Conservation (phyloP, 2,113 vertebrate genomes). For the Nestor notabilis region DNA sequence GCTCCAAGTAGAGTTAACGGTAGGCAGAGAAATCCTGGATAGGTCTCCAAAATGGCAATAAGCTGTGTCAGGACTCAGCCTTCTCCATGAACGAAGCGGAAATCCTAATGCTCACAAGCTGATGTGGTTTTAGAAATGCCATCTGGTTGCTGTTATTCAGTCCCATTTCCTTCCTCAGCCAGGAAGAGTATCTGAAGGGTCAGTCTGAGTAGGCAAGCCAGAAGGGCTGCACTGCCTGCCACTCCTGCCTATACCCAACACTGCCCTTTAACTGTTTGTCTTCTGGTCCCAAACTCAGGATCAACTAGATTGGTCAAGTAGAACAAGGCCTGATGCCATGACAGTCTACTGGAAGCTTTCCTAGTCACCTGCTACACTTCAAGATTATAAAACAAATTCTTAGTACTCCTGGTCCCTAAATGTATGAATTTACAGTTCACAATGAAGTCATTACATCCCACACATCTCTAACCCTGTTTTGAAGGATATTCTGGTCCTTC, state of each 20-base stretch:
- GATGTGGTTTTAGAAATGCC: not conserved
- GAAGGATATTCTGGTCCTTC: not conserved
- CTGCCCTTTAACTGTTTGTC: no score
- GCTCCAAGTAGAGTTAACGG: not conserved
- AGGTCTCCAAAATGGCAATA: not conserved
- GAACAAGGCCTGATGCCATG: not conserved
- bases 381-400: not conserved
- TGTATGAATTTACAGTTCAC: not conserved
- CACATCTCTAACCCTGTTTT: not conserved
- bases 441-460: not conserved
- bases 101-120: not conserved
- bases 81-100: not conserved
- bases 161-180: not conserved
- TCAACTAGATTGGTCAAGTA: not conserved
- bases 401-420: not conserved
- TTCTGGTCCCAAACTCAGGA: not conserved
- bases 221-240: not conserved
- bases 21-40: not conserved
- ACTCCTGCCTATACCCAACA: rapidly evolving
- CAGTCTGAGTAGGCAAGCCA: not conserved
- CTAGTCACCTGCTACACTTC: not conserved
- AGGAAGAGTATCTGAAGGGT: not conserved
- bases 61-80: not conserved
- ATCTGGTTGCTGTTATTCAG: not conserved
- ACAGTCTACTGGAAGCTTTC: not conserved